These are phyloP conservation scores for Sarcophaga peregrina DNA, from an alignment of 1,140 invertebrate genomes.

Conservation along the genomic window DNA sequence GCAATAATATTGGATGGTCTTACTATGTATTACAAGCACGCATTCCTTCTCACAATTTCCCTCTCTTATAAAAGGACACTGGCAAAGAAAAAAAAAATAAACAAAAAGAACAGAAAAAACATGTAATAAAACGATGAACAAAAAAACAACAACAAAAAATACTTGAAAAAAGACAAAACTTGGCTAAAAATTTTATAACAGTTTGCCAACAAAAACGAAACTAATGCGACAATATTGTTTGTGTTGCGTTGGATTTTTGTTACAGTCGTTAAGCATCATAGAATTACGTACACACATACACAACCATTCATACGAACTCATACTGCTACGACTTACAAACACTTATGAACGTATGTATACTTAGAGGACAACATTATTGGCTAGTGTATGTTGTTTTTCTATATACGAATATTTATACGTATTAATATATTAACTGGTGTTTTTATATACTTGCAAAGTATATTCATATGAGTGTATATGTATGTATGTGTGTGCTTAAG, in stretches of 20 bases:
- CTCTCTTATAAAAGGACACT: too few species aligned
- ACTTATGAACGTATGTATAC: too few species aligned
- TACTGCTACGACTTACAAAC: background rate
- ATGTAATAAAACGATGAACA: background rate
- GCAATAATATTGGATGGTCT: background rate
- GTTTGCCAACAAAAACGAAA: constrained; percentile 32
- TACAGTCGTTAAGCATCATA: constrained; percentile 34
- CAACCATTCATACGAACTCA: background rate
- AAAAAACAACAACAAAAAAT: constrained; percentile 3
- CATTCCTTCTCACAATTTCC: too few species aligned
- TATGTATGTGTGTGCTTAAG: background rate
- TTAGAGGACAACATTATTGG: too few species aligned
- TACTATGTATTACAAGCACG: too few species aligned
- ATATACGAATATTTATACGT: too few species aligned
- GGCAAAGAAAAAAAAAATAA: background rate
- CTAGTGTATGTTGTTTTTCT: too few species aligned
- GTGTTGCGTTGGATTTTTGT: constrained; percentile 30
- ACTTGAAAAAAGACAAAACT: too few species aligned
- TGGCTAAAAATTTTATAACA: constrained; percentile 6
- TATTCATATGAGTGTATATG: too few species aligned
- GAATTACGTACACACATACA: background rate
- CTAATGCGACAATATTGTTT: constrained; percentile 42
- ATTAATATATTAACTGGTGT: too few species aligned
- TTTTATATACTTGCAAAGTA: too few species aligned
- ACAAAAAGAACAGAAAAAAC: background rate